Conservation (phyloP, 2,888 invertebrate genomes). For the Spisula solida region DNA sequence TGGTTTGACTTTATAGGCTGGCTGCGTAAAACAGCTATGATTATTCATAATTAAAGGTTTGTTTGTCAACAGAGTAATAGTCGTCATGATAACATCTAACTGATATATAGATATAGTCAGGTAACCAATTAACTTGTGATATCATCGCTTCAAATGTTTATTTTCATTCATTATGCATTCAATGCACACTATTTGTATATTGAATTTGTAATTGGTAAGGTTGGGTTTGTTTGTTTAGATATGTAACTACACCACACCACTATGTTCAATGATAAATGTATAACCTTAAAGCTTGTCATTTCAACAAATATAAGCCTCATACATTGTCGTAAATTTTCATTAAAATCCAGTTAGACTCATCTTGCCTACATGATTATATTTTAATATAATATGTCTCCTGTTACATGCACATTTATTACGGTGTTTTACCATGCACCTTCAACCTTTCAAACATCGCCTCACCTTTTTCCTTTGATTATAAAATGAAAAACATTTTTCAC, state of each 20-base stretch:
- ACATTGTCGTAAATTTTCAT: neutral
- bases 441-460: neutral
- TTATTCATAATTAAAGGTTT: too few relatives aligned
- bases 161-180: conserved; percentile 4
- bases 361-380: neutral
- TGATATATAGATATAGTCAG: too few relatives aligned
- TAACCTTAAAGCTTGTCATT: neutral
- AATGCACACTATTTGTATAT: neutral
- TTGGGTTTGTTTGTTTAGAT: neutral
- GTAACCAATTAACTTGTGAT: neutral
- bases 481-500: neutral
- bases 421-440: neutral
- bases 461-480: neutral
- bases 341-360: conserved; percentile 2
- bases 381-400: neutral
- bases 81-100: too few relatives aligned
- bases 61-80: too few relatives aligned
- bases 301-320: neutral
- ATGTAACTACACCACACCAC: neutral
- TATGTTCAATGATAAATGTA: neutral
- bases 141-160: neutral
- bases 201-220: neutral
- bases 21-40: too few relatives aligned
- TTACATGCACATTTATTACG: neutral
- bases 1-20: too few relatives aligned